phyloP scores from a whole-genome alignment of 2,797 vertebrate genomes.

The Hippoglossus hippoglossus region DNA sequence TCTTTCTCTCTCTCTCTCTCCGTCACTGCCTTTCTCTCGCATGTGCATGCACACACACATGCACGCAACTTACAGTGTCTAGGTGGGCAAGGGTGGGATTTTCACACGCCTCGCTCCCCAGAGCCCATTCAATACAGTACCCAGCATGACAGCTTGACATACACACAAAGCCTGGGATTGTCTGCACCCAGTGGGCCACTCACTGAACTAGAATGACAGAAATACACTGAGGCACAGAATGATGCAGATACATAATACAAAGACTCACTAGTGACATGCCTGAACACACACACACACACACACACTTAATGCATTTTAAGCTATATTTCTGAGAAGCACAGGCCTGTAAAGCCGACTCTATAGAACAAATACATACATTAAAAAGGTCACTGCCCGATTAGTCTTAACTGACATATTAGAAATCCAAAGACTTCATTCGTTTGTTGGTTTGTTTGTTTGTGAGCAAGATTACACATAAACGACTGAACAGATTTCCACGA shows the following conservation, averaged over 20 bases:
- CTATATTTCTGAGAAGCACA: no score
- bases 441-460: no score
- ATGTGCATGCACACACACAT: constrained; percentile 5
- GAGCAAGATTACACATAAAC: no score
- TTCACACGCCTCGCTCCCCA: constrained; percentile 81
- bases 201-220: constrained; percentile 69
- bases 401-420: constrained; percentile 1
- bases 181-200: constrained; percentile 71
- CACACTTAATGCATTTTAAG: not conserved
- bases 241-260: constrained; percentile 55
- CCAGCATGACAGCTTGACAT: constrained; percentile 74
- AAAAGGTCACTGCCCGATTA: constrained; percentile 25
- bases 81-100: constrained; percentile 80
- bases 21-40: constrained; percentile 14
- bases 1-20: constrained; percentile 7
- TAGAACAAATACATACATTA: not conserved
- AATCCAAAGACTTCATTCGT: not conserved
- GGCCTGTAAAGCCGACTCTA: not conserved
- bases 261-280: constrained; percentile 40
- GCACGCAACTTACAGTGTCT: constrained; percentile 63
- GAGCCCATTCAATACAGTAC: constrained; percentile 83
- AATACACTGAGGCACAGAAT: constrained; percentile 60
- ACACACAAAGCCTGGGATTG: constrained; percentile 76
- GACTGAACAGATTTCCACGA: no score
- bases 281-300: constrained; percentile 18